Percentiles rank a stretch among this genome's conserved stretches.
Conservation (phyloP, 2,888 invertebrate genomes). For the Nomada ruficornis region DNA sequence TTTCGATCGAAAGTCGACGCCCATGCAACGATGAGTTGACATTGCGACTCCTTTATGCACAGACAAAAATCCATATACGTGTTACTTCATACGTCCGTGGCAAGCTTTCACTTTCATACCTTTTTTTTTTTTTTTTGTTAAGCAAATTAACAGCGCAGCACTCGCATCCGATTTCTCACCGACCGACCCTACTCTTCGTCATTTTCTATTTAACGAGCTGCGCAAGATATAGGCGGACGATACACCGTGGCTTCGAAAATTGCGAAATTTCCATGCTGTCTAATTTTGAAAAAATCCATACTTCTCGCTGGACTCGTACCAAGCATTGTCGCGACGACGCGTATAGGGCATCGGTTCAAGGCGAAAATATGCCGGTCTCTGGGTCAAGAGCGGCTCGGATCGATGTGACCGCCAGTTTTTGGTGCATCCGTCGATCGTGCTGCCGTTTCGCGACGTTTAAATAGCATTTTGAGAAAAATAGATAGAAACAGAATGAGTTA, state of each 20-base stretch:
- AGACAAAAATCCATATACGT: slow-evolving; percentile 53
- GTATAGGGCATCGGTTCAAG: slow-evolving; percentile 51
- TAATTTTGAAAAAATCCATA: not conserved
- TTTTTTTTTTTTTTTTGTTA: not conserved
- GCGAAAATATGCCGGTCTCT: slow-evolving; percentile 47
- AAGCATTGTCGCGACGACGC: slow-evolving; percentile 25
- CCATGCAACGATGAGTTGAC: not conserved
- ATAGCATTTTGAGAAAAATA: not conserved
- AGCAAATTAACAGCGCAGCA: slow-evolving; percentile 6
- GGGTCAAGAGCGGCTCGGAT: slow-evolving; percentile 57
- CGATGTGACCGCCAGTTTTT: slow-evolving; percentile 26
- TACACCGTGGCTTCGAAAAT: too few species aligned
- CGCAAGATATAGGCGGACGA: too few species aligned
- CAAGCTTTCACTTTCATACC: slow-evolving; percentile 41
- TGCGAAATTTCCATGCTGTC: not conserved
- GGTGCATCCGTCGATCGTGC: slow-evolving; percentile 1
- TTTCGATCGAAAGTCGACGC: not conserved
- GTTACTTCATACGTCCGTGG: slow-evolving; percentile 58
- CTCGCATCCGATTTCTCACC: not conserved
- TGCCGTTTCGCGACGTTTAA: slow-evolving; percentile 10
- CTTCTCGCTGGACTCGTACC: slow-evolving; percentile 32
- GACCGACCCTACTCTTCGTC: not conserved
- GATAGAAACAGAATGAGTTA: too few species aligned
- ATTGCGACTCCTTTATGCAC: slow-evolving; percentile 26
- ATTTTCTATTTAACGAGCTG: not conserved